phyloP scores from a whole-genome alignment of 2,888 invertebrate species.

The Agrilus cyanescens region DNA sequence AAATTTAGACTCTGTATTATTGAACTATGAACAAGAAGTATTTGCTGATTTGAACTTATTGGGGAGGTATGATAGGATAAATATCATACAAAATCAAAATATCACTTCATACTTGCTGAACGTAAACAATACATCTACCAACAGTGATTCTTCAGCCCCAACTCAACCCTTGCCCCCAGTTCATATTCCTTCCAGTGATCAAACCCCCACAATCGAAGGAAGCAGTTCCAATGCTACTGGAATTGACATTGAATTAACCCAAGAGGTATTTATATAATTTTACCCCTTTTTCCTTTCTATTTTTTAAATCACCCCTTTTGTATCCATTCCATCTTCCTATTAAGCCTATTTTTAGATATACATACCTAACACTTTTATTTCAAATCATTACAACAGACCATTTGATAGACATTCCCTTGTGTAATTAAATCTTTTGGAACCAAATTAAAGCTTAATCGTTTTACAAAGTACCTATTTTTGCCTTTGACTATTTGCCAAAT shows the following conservation, averaged over 20 bases:
- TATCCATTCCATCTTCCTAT: background rate
- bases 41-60: constrained; percentile 64
- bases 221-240: constrained; percentile 11
- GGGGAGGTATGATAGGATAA: constrained; percentile 47
- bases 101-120: constrained; percentile 53
- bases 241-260: constrained; percentile 23
- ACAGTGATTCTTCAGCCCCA: constrained; percentile 3
- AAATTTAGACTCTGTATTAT: constrained; percentile 54
- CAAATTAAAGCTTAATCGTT: too few species aligned
- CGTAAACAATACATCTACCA: constrained; percentile 30
- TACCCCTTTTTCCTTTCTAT: background rate
- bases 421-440: too few species aligned
- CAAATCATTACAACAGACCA: too few species aligned
- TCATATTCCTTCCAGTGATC: background rate
- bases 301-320: background rate
- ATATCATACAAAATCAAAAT: constrained; percentile 37
- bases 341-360: too few species aligned
- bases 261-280: constrained; percentile 23
- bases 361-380: too few species aligned
- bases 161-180: constrained; percentile 4
- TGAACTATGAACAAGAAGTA: constrained; percentile 59
- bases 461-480: too few species aligned
- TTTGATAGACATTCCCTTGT: too few species aligned
- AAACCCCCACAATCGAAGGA: constrained; percentile 4
- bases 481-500: too few species aligned